Percentiles rank a stretch among this genome's conserved stretches.
These are phyloP conservation scores for Heteromyza rotundicornis DNA, from an alignment of 2,888 invertebrate species.

Conservation along the genomic window DNA sequence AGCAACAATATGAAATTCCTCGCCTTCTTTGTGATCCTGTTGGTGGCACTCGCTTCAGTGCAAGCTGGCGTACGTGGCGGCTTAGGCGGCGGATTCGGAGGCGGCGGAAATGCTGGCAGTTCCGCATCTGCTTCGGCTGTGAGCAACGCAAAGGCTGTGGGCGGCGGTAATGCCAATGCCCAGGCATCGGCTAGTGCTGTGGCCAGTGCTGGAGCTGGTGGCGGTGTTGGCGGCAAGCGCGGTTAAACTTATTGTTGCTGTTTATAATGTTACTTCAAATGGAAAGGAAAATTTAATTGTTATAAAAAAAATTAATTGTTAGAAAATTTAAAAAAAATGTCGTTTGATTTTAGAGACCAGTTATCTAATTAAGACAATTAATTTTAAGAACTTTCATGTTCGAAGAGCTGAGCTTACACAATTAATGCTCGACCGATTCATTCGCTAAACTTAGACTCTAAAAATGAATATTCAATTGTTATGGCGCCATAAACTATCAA, in stretches of 20 bases:
- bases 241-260: not conserved
- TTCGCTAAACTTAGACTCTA: too few species aligned
- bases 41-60: not conserved
- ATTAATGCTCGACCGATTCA: too few species aligned
- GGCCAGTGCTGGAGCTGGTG: not conserved
- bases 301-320: too few species aligned
- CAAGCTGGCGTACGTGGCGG: not conserved
- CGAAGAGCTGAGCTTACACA: too few species aligned
- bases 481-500: not conserved
- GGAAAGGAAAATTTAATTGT: too few species aligned
- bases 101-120: not conserved
- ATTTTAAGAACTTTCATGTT: too few species aligned
- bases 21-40: not conserved
- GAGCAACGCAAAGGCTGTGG: not conserved
- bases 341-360: too few species aligned
- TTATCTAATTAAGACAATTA: too few species aligned
- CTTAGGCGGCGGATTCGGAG: not conserved
- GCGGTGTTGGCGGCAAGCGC: not conserved
- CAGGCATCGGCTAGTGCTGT: not conserved
- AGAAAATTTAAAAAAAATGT: too few species aligned
- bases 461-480: too few species aligned
- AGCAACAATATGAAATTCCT: slow-evolving; percentile 16
- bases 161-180: not conserved
- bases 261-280: too few species aligned
- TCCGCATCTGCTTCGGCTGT: too few species aligned